These are phyloP conservation scores for Rhynchopsitta pachyrhyncha DNA, from an alignment of 2,113 vertebrate genomes.

Conservation along the genomic window DNA sequence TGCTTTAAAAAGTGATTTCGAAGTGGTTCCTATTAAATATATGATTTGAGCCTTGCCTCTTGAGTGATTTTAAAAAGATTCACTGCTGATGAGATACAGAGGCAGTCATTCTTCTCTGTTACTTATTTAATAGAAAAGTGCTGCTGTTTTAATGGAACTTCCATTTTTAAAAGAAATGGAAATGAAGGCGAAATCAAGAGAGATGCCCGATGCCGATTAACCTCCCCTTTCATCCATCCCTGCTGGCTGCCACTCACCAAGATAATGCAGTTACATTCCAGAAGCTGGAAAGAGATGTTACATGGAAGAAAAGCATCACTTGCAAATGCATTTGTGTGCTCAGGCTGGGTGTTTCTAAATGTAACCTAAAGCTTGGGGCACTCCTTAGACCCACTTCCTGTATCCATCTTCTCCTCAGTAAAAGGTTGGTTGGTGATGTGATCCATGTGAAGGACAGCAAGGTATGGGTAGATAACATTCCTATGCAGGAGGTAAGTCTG, in stretches of 20 bases:
- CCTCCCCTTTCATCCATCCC: neutral
- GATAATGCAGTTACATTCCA: neutral
- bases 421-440: accelerated
- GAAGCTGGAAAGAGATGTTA: neutral
- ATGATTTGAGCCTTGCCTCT: conserved; percentile 59
- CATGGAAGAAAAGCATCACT: accelerated
- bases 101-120: conserved; percentile 10
- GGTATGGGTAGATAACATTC: accelerated
- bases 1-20: conserved; percentile 52
- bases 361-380: neutral
- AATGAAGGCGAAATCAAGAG: conserved; percentile 42
- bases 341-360: neutral
- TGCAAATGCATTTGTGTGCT: neutral
- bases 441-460: neutral
- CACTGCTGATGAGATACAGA: conserved; percentile 22
- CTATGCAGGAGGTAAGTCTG: neutral
- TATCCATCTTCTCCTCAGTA: accelerated
- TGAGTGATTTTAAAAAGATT: conserved; percentile 51
- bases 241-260: neutral
- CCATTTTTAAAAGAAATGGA: conserved; percentile 31
- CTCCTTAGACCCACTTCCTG: neutral
- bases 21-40: conserved; percentile 67
- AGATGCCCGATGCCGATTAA: neutral
- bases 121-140: conserved; percentile 35
- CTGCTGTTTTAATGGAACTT: conserved; percentile 42